Base-by-base conservation (phyloP, 2,888 invertebrate genomes). In the Germaria angustata region DNA sequence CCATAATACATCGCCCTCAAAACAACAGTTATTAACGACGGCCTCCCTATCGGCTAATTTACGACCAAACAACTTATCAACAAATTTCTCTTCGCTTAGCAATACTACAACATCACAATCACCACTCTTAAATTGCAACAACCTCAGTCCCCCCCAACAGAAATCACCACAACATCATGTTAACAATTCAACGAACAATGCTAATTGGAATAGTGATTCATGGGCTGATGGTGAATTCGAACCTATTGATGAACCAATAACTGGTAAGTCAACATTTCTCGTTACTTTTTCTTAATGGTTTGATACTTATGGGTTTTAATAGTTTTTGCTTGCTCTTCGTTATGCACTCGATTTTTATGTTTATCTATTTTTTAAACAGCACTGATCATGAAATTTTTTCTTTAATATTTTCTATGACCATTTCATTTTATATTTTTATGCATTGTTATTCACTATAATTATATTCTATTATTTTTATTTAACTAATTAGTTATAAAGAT, bases 201-300 rank as follows among this genome's bases (percentile, higher is more conserved):
- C 91, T 66, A 91, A 91, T 86, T 91, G 91, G 91, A 91, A 90
- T 85, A 91, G 91, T 90, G 87, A 91, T 87, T 92, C 93, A 22
- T 96, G 96, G 96, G 96, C 96, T 84, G 96, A 96, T 87, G 93
- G 94, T 2, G 96, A 96, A 91, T 96, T 96, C 90, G 96, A 96
- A 88, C 95, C 96, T 2, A 92, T 96, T 22, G 96, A 96, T 88
- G 95, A 94, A 87, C 91, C 93, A 69, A 92, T 91, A 46, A 92
- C 93, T 84, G 93, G 94, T 94, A 84, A 84, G 86, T 85, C 22
- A 9, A 39, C 39, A 39, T 0, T 13, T 39, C 4, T 39, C 13
- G 13, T 39, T 39, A 13, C 1, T 53, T 17, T 53, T 53, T 32
- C 53, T 2, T 53, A 28, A 15, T 28, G n/a, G n/a, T 7, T 53